phyloP scores from a whole-genome alignment of 2,888 invertebrate genomes.

The Brachypterus glaber region DNA sequence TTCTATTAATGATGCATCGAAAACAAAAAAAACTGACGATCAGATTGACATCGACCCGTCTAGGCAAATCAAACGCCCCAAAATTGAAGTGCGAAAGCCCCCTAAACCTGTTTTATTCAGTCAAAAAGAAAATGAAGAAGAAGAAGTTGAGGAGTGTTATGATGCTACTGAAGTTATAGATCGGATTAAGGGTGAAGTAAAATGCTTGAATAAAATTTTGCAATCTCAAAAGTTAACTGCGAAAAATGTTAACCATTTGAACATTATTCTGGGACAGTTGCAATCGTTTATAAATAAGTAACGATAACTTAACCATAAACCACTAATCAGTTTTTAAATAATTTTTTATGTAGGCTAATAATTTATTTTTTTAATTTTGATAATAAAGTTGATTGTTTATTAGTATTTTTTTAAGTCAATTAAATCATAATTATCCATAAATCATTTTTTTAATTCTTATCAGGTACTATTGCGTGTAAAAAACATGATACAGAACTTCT shows the following conservation, averaged over 20 bases:
- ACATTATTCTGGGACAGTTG: slow-evolving; percentile 21
- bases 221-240: slow-evolving; percentile 22
- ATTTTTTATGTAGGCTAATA: too few species aligned
- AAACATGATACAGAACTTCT: too few species aligned
- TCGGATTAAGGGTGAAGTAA: slow-evolving; percentile 23
- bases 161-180: slow-evolving; percentile 18
- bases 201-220: slow-evolving; percentile 21
- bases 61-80: background rate
- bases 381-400: too few species aligned
- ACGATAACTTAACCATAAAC: too few species aligned
- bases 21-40: background rate
- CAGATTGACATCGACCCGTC: background rate
- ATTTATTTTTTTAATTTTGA: too few species aligned
- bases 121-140: background rate
- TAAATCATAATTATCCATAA: too few species aligned
- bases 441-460: too few species aligned
- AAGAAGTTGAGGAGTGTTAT: slow-evolving; percentile 1
- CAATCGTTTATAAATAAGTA: slow-evolving; percentile 23
- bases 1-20: background rate
- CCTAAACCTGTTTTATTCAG: background rate
- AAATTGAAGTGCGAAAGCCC: background rate
- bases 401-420: too few species aligned
- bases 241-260: slow-evolving; percentile 24
- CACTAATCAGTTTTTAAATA: too few species aligned
- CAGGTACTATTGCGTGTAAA: too few species aligned